phyloP scores from a whole-genome alignment of 2,888 invertebrate genomes.

The Petrophora chlorosata region DNA sequence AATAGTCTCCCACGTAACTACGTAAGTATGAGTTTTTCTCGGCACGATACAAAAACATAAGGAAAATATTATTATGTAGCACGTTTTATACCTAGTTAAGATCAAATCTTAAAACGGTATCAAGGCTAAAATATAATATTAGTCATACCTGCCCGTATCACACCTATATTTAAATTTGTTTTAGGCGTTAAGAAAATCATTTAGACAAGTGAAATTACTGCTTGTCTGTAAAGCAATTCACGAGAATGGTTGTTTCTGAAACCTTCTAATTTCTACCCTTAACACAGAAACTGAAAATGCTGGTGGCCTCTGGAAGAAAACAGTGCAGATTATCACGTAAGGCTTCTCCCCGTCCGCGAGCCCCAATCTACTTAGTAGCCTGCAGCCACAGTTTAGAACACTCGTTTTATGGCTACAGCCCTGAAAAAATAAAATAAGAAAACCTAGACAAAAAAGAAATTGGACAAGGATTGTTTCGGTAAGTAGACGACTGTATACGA shows the following conservation, averaged over 20 bases:
- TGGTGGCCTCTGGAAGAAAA: constrained; percentile 56
- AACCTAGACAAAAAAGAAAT: constrained; percentile 4
- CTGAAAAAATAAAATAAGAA: constrained; percentile 11
- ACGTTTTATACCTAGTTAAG: neutral
- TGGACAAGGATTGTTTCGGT: constrained; percentile 6
- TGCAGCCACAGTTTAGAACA: constrained; percentile 47
- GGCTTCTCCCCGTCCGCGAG: constrained; percentile 64
- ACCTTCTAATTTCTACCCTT: no score
- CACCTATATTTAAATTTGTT: no score
- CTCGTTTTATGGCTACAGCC: constrained; percentile 25
- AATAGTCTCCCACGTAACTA: no score
- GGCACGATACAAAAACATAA: no score
- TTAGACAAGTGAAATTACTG: no score
- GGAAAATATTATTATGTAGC: neutral
- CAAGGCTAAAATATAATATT: neutral
- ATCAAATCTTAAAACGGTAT: neutral
- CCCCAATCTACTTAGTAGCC: constrained; percentile 59
- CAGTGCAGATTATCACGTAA: constrained; percentile 66
- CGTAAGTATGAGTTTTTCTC: no score
- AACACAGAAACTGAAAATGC: constrained; percentile 45
- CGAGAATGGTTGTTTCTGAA: no score
- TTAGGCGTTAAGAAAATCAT: no score
- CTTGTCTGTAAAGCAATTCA: no score
- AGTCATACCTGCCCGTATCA: no score
- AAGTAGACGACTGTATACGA: constrained; percentile 7